These are phyloP conservation scores for Calameuta pallipes DNA, from an alignment of 2,888 invertebrate genomes.

Conservation along the genomic window DNA sequence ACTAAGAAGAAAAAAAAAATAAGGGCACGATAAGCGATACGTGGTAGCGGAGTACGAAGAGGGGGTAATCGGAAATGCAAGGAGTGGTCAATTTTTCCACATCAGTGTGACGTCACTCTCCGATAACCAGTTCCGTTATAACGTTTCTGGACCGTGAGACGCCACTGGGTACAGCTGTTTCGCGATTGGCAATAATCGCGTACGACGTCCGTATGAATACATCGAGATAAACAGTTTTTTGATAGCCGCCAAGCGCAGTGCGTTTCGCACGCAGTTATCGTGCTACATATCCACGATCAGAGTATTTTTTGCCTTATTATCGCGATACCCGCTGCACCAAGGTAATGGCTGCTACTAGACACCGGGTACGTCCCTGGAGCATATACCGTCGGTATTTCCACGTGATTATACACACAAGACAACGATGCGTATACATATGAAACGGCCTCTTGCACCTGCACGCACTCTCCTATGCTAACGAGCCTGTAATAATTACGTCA, in stretches of 20 bases:
- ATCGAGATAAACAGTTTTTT: not conserved
- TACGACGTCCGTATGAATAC: not conserved
- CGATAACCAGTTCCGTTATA: not conserved
- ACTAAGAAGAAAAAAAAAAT: not conserved
- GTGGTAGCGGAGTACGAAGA: no score
- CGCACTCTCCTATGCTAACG: conserved; percentile 47
- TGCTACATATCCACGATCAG: not conserved
- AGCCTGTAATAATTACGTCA: conserved; percentile 59
- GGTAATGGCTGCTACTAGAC: not conserved
- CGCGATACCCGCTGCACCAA: not conserved
- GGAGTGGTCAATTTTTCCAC: not conserved
- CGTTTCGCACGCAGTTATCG: not conserved
- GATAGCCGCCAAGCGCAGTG: not conserved
- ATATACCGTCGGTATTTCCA: not conserved
- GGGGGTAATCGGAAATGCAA: not conserved
- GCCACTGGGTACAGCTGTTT: not conserved
- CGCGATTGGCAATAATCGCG: not conserved
- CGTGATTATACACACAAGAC: not conserved
- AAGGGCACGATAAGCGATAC: not conserved
- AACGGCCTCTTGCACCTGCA: conserved; percentile 32
- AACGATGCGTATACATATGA: not conserved
- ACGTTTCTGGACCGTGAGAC: not conserved
- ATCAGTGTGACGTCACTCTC: not conserved
- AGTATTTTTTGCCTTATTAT: not conserved
- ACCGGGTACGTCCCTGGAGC: not conserved